Percentiles rank a stretch among this genome's conserved stretches.
Conservation (phyloP, 1,140 invertebrate genomes). For the Drosophila bocki region DNA sequence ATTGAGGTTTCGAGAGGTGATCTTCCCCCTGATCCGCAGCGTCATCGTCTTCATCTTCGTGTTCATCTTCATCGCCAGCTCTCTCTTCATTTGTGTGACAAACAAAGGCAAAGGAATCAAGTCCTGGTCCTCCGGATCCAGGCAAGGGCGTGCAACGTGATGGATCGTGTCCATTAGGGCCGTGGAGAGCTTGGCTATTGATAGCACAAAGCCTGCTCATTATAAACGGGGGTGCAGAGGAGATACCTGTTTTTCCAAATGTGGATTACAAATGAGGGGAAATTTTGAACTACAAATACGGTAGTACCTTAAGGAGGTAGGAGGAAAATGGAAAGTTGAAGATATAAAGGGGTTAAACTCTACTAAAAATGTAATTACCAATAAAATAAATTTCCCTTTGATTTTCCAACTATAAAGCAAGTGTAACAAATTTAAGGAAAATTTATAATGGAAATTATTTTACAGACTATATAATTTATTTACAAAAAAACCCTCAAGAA, state of each 20-base stretch:
- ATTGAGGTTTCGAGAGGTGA: constrained; percentile 68
- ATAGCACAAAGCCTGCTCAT: constrained; percentile 18
- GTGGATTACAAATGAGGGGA: constrained; percentile 3
- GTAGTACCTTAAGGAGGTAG: no score
- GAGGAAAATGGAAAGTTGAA: not conserved
- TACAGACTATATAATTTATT: not conserved
- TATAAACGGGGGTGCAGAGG: constrained; percentile 6
- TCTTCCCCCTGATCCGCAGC: constrained; percentile 45
- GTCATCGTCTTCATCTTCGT: constrained; percentile 35
- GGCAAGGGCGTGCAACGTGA: constrained; percentile 30
- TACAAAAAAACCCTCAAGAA: constrained; percentile 12
- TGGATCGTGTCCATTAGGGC: constrained; percentile 39
- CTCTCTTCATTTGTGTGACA: constrained; percentile 80
- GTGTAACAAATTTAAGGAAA: constrained; percentile 14
- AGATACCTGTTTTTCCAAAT: not conserved
- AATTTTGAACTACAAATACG: no score
- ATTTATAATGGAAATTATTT: not conserved
- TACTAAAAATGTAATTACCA: not conserved
- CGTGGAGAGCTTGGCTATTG: constrained; percentile 22
- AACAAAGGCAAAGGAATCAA: constrained; percentile 57
- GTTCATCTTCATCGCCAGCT: constrained; percentile 60
- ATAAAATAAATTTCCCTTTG: not conserved
- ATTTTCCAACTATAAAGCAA: not conserved
- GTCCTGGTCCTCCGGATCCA: constrained; percentile 4
- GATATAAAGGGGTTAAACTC: not conserved